Percentiles rank a stretch among this genome's conserved stretches.
These are phyloP conservation scores for Choristoneura fumiferana DNA, from an alignment of 1,140 invertebrate species.

Conservation along the genomic window DNA sequence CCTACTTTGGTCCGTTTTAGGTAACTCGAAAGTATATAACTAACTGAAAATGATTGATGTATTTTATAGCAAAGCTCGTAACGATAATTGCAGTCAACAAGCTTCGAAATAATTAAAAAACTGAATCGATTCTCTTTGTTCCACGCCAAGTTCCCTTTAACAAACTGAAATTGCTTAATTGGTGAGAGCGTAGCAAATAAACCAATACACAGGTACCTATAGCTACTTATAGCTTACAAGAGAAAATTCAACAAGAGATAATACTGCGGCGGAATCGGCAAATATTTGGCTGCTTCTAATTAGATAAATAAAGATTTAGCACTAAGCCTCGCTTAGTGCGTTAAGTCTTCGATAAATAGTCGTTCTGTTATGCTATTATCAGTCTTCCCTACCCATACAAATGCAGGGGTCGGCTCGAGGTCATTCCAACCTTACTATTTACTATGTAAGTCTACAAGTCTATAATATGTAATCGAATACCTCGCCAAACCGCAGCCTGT, in stretches of 20 bases:
- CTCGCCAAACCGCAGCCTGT: too few relatives aligned
- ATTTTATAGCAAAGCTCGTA: too few relatives aligned
- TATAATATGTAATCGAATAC: too few relatives aligned
- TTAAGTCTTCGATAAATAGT: slow-evolving; percentile 28
- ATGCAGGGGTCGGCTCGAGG: slow-evolving; percentile 35
- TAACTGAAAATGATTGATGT: too few relatives aligned
- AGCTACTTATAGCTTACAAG: neutral
- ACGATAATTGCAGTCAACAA: too few relatives aligned
- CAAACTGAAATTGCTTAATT: slow-evolving; percentile 7
- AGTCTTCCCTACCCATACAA: slow-evolving; percentile 30
- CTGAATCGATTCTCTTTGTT: slow-evolving; percentile 7
- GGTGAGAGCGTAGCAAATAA: slow-evolving; percentile 1
- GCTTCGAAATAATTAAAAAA: slow-evolving; percentile 2
- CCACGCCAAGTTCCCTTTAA: neutral
- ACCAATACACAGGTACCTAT: neutral
- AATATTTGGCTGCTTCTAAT: slow-evolving; percentile 5
- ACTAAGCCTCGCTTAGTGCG: slow-evolving; percentile 24
- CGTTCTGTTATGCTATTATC: slow-evolving; percentile 33
- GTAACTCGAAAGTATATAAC: too few relatives aligned
- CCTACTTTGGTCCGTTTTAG: too few relatives aligned
- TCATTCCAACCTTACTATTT: too few relatives aligned
- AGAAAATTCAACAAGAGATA: neutral
- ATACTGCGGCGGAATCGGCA: neutral
- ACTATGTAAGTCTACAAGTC: too few relatives aligned
- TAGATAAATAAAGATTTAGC: slow-evolving; percentile 8